Evolutionary conservation across 2,888 invertebrate genomes (phyloP), one percentile per base, ranked within the genome.

Genomic region (Automeris io): DNA sequence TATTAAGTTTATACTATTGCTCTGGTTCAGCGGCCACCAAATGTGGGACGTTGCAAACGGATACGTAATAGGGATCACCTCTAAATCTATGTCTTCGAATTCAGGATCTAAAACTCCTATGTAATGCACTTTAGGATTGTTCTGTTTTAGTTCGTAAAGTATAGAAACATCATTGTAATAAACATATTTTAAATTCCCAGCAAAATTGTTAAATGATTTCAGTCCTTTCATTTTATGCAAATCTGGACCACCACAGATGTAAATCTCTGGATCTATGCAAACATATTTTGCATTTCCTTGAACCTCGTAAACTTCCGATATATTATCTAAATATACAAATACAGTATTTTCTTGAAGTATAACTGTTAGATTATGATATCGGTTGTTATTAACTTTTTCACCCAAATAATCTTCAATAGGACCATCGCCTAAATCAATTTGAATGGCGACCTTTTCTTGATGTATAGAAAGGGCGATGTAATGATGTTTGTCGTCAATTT

Each of bases 151-250:
- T 64, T 96, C 95, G 68, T 96, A 96, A 45, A 98, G 87, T 49
- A 98, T 95, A 0, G 96, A 95, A 19, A 96, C 92, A 62, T 96
- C 96, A 71, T 97, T 97, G 77, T 95, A 96, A 71, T 95, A 97
- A 33, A 97, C 95, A 70, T 96, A 96, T 67, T 96, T 95, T 23
- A 98, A 72, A 54, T 95, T 95, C 16, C 98, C 95, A 52, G 94
- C 94, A 68, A 95, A 96, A 77, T 94, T 95, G 71, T 95, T 94
- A 55, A 92, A 90, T 41, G 92, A 96, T 60, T 90, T 91, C 51
- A 95, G 81, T 34, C 96, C 94, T 71, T 91, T 91, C 83, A 94
- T 94, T 75, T 95, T 94, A 61, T 93, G 88, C 43, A 95, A 73
- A 67, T 95, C 94, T 1, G 95, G 94, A 2, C 96, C 96, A 9